These are phyloP conservation scores for Acronicta psi DNA, from an alignment of 2,888 invertebrate genomes.

Conservation along the genomic window DNA sequence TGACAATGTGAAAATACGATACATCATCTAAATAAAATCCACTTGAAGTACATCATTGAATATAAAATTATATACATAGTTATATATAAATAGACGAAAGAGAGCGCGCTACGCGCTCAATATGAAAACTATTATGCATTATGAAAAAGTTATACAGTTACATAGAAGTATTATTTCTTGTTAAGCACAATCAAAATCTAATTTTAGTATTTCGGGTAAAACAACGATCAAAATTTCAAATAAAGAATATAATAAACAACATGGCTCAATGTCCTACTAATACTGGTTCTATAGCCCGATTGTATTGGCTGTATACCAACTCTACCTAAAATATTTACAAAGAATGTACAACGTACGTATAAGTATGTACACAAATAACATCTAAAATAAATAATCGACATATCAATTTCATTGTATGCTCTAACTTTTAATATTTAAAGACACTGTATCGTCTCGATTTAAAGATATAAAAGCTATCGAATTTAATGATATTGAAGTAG, in stretches of 20 bases:
- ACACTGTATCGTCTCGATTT: slow-evolving; percentile 70
- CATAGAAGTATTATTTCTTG: slow-evolving; percentile 38
- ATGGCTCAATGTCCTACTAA: slow-evolving; percentile 80
- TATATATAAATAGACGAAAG: slow-evolving; percentile 40
- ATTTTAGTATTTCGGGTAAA: slow-evolving; percentile 50
- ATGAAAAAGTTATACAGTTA: slow-evolving; percentile 30
- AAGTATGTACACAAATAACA: slow-evolving; percentile 82
- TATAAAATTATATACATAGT: slow-evolving; percentile 53
- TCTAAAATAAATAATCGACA: slow-evolving; percentile 87
- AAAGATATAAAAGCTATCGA: slow-evolving; percentile 62
- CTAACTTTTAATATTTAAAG: slow-evolving; percentile 77
- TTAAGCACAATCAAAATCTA: slow-evolving; percentile 54
- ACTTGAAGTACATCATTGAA: slow-evolving; percentile 48
- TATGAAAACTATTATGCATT: slow-evolving; percentile 40
- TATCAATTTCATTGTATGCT: slow-evolving; percentile 86
- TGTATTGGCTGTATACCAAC: slow-evolving; percentile 67
- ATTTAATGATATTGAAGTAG: slow-evolving; percentile 62
- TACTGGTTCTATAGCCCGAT: slow-evolving; percentile 80
- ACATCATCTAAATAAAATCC: slow-evolving; percentile 48
- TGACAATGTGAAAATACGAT: slow-evolving; percentile 37
- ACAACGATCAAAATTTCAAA: slow-evolving; percentile 49
- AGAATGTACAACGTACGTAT: slow-evolving; percentile 83
- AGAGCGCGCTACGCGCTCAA: slow-evolving; percentile 19
- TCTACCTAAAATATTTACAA: slow-evolving; percentile 79
- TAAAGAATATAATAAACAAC: slow-evolving; percentile 62